phyloP scores from a whole-genome alignment of 2,113 vertebrate genomes.

The Hucho hucho region DNA sequence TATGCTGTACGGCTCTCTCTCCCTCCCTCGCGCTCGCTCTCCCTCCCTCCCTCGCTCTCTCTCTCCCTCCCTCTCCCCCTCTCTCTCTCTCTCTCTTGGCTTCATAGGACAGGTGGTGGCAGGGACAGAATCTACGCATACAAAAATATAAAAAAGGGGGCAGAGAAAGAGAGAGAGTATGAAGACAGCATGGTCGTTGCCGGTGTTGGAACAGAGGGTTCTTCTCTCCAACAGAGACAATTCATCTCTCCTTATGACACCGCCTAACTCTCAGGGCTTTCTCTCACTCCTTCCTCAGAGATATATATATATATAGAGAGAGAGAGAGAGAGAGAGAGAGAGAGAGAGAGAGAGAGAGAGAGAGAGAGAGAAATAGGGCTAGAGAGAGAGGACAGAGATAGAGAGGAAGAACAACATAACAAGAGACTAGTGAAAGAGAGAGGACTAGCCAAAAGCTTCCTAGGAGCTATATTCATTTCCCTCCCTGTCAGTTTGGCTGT shows the following conservation, averaged over 20 bases:
- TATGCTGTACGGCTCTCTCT: neutral
- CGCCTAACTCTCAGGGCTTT: constrained; percentile 48
- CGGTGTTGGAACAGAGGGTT: neutral
- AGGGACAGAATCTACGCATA: neutral
- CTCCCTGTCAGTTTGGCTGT: constrained; percentile 75
- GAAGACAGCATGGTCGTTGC: neutral
- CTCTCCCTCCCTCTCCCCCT: neutral
- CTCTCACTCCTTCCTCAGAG: neutral
- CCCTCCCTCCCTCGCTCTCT: constrained; percentile 3
- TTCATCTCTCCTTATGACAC: constrained; percentile 32
- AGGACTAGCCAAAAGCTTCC: no score
- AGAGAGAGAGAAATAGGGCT: neutral
- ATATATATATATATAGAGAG: neutral
- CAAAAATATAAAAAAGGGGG: neutral
- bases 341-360: neutral
- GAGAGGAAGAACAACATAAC: no score
- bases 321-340: neutral
- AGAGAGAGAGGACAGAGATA: no score
- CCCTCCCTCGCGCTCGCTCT: neutral
- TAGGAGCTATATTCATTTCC: constrained; percentile 20
- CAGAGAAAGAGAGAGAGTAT: neutral
- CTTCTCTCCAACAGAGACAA: constrained; percentile 47
- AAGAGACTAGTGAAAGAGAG: no score
- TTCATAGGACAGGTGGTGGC: constrained; percentile 43
- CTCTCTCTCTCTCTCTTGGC: constrained; percentile 7